Base-by-base conservation (phyloP, 1,140 invertebrate genomes). In the Galleria mellonella region DNA sequence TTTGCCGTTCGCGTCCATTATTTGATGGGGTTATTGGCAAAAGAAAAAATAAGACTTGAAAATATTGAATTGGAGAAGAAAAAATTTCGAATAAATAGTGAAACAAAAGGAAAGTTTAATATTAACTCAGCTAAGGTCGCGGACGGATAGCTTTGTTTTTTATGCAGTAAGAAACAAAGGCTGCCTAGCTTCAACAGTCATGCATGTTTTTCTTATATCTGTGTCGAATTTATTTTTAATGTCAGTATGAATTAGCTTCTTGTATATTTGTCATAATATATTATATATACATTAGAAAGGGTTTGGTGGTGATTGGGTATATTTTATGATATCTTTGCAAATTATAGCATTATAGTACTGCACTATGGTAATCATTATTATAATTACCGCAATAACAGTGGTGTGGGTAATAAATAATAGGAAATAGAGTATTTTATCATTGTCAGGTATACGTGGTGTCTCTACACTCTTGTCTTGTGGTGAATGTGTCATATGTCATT, bases 191-290 rank as follows among this genome's bases (percentile, higher is more conserved):
- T 67, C 36, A 35, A 52, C 50, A 47, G 62, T 58, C 53, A 23
- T 63, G 73, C 76, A 81, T 81, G 76, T 71, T 63, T 61, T 57
- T 51, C 41, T n/a, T 48, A 58, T 69, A 51, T 65, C 55, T 68
- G 59, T 72, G 66, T 63, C 59, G 32, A 40, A 52, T 32, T 60
- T 49, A 56, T 47, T 45, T 55, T 56, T 39, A 32, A 40, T 40
- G 38, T 40, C 23, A 32, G 13, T 32, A 23, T 23, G 6, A 23
- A 23, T 23, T 23, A 23, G 17, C 17, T 23, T 23, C n/a, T n/a
- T n/a, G n/a, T n/a, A n/a, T n/a, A n/a, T 23, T 23, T 23, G 17
- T 23, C 17, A 23, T 23, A 23, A 23, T 23, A 23, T 3, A 23
- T 23, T 23, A 23, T 23, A 23, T 23, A 23, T 6, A 23, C 6